A percentile compares a stretch with the other conserved stretches of the same genome.
These are phyloP conservation scores for Leptosomus discolor DNA, from an alignment of 2,113 vertebrate genomes.

Conservation along the genomic window DNA sequence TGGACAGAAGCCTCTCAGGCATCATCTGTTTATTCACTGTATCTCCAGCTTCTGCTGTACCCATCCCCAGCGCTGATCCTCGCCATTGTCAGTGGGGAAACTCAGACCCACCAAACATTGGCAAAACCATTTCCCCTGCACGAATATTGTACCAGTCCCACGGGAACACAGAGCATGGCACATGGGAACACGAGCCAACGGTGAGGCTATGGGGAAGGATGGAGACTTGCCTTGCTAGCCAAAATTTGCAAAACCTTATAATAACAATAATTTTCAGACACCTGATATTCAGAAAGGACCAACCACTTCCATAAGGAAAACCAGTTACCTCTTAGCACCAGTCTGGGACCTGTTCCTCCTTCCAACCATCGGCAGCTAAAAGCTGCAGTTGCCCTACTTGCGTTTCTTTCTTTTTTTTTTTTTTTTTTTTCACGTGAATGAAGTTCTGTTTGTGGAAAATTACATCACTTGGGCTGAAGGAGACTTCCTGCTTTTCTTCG, in stretches of 20 bases:
- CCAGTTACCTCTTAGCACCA: background rate
- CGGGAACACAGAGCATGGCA: fast-evolving
- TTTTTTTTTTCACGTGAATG: background rate
- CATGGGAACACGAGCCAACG: fast-evolving
- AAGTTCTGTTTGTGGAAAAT: conserved; percentile 19
- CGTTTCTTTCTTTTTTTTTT: background rate
- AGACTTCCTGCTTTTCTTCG: conserved; percentile 2
- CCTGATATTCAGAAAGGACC: background rate
- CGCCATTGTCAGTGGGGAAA: background rate
- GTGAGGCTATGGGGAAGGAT: background rate
- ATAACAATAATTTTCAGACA: background rate
- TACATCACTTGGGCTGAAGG: background rate
- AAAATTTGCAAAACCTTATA: background rate
- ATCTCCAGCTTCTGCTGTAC: background rate
- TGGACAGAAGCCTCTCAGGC: background rate
- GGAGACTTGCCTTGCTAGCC: background rate
- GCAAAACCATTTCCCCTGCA: background rate
- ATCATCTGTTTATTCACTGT: background rate
- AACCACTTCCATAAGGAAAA: background rate
- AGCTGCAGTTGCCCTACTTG: background rate
- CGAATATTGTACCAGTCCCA: background rate
- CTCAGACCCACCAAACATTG: background rate
- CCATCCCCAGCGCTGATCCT: background rate
- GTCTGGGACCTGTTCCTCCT: background rate
- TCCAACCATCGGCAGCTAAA: background rate